These are phyloP conservation scores for Brachionus rubens DNA, from an alignment of 1,140 invertebrate genomes.

Conservation along the genomic window DNA sequence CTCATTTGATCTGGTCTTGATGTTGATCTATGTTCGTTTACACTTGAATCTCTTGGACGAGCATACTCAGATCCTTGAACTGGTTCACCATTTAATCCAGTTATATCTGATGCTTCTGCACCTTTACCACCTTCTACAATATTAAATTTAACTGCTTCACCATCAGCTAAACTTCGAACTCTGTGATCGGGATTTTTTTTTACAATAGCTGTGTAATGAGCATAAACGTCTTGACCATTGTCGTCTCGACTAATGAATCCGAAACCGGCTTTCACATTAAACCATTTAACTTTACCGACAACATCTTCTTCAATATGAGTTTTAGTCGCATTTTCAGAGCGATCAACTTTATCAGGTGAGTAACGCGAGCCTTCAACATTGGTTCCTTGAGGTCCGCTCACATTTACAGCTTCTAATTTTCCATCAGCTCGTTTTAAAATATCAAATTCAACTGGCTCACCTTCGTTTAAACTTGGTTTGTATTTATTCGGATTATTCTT, in stretches of 20 bases:
- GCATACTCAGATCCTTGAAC: slow-evolving; percentile 46
- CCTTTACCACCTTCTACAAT: slow-evolving; percentile 44
- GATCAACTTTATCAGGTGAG: slow-evolving; percentile 35
- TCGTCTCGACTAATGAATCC: slow-evolving; percentile 82
- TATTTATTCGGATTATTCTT: slow-evolving; percentile 47
- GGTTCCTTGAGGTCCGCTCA: slow-evolving; percentile 18
- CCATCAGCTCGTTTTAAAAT: slow-evolving; percentile 44
- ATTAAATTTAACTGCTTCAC: slow-evolving; percentile 47
- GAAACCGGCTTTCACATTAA: slow-evolving; percentile 99
- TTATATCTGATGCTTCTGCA: slow-evolving; percentile 47
- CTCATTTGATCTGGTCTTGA: slow-evolving; percentile 5
- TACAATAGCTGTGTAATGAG: slow-evolving; percentile 45
- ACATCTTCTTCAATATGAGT: slow-evolving; percentile 55
- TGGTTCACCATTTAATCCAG: slow-evolving; percentile 18
- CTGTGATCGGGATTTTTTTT: slow-evolving; percentile 45
- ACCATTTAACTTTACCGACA: slow-evolving; percentile 90
- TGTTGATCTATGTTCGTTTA: background rate
- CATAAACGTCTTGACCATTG: slow-evolving; percentile 47
- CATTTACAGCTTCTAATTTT: slow-evolving; percentile 44
- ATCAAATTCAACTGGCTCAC: slow-evolving; percentile 47
- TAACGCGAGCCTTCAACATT: slow-evolving; percentile 27
- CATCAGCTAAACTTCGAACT: slow-evolving; percentile 46
- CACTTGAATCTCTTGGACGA: slow-evolving; percentile 12
- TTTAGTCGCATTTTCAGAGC: background rate
- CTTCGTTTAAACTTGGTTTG: slow-evolving; percentile 44